Conservation (phyloP, 2,113 vertebrate genomes). For the Leptocoma aspasia region DNA sequence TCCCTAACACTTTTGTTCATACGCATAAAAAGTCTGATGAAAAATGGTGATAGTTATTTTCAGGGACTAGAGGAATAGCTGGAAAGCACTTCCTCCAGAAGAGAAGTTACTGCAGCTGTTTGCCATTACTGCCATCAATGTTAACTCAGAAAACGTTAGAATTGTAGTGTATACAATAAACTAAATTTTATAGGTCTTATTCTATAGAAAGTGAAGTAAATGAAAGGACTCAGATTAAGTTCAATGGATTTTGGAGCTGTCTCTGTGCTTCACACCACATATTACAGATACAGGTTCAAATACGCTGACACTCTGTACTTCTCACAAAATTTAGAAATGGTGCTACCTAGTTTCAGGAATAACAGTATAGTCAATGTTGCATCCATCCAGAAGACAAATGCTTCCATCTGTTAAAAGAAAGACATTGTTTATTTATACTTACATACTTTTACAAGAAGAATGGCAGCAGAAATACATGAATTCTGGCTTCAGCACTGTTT, state of each 20-base stretch:
- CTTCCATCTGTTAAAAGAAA: constrained; percentile 54
- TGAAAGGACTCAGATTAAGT: not conserved
- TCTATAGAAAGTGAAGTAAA: not conserved
- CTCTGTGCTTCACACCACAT: constrained; percentile 38
- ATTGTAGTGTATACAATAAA: not conserved
- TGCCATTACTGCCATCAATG: not conserved
- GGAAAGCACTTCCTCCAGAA: constrained; percentile 23
- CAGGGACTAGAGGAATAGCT: constrained; percentile 5
- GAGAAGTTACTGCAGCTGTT: constrained; percentile 53
- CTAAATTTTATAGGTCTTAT: not conserved
- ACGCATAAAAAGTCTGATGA: not conserved
- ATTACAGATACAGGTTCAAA: not conserved
- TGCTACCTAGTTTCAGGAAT: constrained; percentile 42
- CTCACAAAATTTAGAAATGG: constrained; percentile 31
- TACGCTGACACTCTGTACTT: not conserved
- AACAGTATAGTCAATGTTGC: constrained; percentile 21
- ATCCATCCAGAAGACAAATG: constrained; percentile 55
- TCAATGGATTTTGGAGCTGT: constrained; percentile 34
- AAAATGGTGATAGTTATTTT: constrained; percentile 15
- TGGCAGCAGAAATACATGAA: not conserved
- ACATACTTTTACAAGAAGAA: constrained; percentile 6
- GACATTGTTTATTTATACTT: not conserved
- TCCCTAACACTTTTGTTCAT: constrained; percentile 19
- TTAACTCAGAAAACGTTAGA: constrained; percentile 50
- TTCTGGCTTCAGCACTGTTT: not conserved